Percentiles rank a stretch among this genome's conserved stretches.
Evolutionary conservation across 2,797 vertebrate species (phyloP).

Genomic region (Liparis tanakae): DNA sequence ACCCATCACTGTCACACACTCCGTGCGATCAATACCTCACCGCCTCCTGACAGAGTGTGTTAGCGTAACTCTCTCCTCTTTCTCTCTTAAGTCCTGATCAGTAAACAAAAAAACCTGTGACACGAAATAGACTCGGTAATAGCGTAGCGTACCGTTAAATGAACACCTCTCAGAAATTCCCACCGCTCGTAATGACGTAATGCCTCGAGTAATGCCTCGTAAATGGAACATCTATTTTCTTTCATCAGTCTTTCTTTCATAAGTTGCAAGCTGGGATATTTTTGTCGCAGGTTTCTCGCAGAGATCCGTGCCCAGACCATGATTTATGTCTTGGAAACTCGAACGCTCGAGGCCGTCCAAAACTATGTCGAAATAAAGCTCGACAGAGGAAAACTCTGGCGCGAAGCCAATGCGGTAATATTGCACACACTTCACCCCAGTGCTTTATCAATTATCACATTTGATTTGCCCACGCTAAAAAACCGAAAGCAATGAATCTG

Average conservation of each 20-base stretch:
- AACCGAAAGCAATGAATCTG: neutral
- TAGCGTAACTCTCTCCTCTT: conserved; percentile 56
- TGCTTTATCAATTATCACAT: neutral
- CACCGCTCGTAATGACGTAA: conserved; percentile 13
- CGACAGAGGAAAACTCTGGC: conserved; percentile 42
- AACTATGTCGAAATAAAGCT: conserved; percentile 53
- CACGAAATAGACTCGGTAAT: conserved; percentile 3
- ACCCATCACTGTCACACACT: conserved; percentile 80
- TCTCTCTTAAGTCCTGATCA: conserved; percentile 1
- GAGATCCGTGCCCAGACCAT: conserved; percentile 44
- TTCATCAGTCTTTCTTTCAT: conserved; percentile 14
- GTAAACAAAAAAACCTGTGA: conserved; percentile 23
- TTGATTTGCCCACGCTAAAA: neutral
- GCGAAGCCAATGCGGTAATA: conserved; percentile 15
- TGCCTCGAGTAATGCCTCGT: conserved; percentile 18
- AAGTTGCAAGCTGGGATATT: conserved; percentile 37
- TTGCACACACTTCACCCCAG: neutral
- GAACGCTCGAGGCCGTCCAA: conserved; percentile 34
- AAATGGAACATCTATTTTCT: conserved; percentile 45
- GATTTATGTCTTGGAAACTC: conserved; percentile 54
- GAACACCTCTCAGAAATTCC: conserved; percentile 6
- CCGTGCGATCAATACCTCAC: conserved; percentile 80
- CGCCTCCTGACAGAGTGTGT: conserved; percentile 73
- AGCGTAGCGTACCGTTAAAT: neutral
- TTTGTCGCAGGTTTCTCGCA: conserved; percentile 53